Evolutionary conservation across 2,113 vertebrate genomes (phyloP).

Genomic region (Emydocephalus ijimae): DNA sequence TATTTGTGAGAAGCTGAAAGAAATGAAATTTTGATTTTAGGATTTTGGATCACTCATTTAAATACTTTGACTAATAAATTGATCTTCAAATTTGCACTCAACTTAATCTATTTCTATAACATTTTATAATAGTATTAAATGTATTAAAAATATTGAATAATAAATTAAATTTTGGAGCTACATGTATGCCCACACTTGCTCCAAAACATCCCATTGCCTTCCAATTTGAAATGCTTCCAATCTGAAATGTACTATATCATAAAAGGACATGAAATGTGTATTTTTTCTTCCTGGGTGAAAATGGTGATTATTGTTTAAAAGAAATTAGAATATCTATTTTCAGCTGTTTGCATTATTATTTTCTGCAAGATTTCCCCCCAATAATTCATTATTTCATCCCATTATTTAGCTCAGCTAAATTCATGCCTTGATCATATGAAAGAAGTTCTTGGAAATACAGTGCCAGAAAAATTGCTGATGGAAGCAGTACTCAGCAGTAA

Average conservation of each 20-base stretch:
- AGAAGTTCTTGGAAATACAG: constrained; percentile 83
- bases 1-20: not conserved
- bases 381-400: not conserved
- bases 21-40: not conserved
- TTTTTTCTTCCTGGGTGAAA: not conserved
- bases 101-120: not conserved
- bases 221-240: not conserved
- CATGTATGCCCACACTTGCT: not conserved
- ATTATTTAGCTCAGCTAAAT: constrained; percentile 81
- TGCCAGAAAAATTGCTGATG: constrained; percentile 81
- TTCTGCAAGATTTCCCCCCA: not conserved
- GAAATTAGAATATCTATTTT: not conserved
- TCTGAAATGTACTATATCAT: not conserved
- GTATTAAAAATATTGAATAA: not conserved
- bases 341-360: not conserved
- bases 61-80: not conserved
- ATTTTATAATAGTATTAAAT: not conserved
- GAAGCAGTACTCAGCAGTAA: constrained; percentile 81
- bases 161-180: not conserved
- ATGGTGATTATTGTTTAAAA: not conserved
- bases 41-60: not conserved
- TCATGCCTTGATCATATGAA: constrained; percentile 96
- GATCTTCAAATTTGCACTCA: not conserved
- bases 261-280: not conserved
- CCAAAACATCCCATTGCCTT: not conserved